Evolutionary conservation across 2,113 vertebrate genomes (phyloP), one percentile per base, ranked within the genome.

Genomic region (Syrrhaptes paradoxus): DNA sequence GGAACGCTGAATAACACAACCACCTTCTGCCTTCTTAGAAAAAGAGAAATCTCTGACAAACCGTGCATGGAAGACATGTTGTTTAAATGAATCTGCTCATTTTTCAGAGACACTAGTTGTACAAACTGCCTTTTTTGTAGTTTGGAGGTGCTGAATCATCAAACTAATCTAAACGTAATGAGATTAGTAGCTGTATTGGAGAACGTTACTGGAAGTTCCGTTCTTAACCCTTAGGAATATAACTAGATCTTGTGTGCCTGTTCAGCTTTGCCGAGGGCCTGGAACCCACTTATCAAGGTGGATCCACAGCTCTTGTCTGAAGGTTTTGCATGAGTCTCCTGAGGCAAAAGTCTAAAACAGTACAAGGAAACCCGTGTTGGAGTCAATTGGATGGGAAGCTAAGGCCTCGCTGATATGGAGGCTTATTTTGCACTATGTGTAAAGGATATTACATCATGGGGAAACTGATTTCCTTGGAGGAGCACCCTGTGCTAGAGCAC

Each of bases 1-100:
- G 85, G 78, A 94, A 89, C 1, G 57, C 96, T 92, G 92, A 95
- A n/a, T 62, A 88, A 76, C 93, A 83, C 75, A 82, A 55, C 92
- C 91, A 62, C 95, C 91, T 81, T 72, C 96, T 95, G 93, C 94
- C 95, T 87, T 93, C 87, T 34, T 85, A 13, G 79, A 83, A 87
- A 61, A 61, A 72, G 71, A 76, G 45, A 89, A 22, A 91, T 91
- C 88, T 94, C 80, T 93, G 92, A 93, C 89, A 87, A 83, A 87
- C 66, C 49, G 0, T 67, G 31, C 26, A 22, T 85, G 63, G 54
- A 67, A 67, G 34, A 86, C 38, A 32, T 3, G 2, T 48, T 55
- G 38, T 71, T 76, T 66, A 45, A 70, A 63, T 61, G 79, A 94
- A 85, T 9, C 31, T 43, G 29, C 68, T 95, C 34, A 2, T 78